These are phyloP conservation scores for Neodiprion fabricii DNA, from an alignment of 1,140 invertebrate genomes.

Conservation along the genomic window DNA sequence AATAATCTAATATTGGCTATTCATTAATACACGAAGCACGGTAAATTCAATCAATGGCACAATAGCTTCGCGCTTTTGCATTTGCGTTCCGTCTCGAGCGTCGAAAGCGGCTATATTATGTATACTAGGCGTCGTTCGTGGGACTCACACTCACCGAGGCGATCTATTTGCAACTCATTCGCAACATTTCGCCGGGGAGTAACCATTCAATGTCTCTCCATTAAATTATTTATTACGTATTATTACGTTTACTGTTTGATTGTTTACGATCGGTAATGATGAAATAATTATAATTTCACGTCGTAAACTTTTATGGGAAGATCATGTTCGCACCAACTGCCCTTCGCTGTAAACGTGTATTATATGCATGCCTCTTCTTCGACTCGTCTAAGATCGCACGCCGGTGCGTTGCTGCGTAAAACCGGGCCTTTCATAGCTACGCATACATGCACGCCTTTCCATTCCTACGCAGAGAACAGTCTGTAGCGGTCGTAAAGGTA, in stretches of 20 bases:
- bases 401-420: neutral
- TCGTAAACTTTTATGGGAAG: constrained; percentile 49
- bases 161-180: neutral
- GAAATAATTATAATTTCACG: constrained; percentile 57
- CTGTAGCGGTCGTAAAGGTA: neutral
- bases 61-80: constrained; percentile 1
- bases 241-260: constrained; percentile 45
- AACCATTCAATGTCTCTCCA: constrained; percentile 10
- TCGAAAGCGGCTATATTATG: neutral
- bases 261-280: constrained; percentile 56
- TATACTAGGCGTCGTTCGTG: neutral
- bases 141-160: neutral
- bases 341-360: neutral
- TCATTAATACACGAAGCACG: constrained; percentile 11
- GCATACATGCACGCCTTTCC: neutral
- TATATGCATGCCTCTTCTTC: neutral
- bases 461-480: neutral
- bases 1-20: constrained; percentile 17
- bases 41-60: constrained; percentile 17
- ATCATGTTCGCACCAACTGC: neutral
- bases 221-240: constrained; percentile 20
- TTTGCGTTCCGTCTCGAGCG: neutral
- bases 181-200: neutral
- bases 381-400: neutral
- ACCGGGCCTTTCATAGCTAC: neutral